Conservation (phyloP, 2,113 vertebrate species). For the Buteo buteo region DNA sequence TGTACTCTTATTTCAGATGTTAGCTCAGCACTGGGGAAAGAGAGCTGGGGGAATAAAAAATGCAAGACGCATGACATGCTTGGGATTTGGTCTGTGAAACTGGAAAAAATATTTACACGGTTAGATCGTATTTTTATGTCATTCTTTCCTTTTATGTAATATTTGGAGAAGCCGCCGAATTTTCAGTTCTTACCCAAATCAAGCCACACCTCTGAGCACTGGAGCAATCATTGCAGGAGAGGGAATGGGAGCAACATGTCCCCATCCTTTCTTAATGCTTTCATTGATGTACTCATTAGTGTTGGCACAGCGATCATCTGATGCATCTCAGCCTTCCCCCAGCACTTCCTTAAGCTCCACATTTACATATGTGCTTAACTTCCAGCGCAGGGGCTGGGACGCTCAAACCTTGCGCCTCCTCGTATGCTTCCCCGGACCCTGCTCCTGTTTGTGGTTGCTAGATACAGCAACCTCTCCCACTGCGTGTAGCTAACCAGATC, state of each 20-base stretch:
- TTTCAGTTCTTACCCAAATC: not conserved
- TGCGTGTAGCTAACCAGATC: not conserved
- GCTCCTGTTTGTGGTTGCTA: not conserved
- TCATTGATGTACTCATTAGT: not conserved
- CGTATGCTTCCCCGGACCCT: not conserved
- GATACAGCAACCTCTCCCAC: not conserved
- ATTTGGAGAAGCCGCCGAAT: constrained; percentile 36
- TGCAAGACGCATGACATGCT: not conserved
- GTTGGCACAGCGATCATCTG: not conserved
- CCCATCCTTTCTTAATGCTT: not conserved
- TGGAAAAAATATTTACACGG: constrained; percentile 51
- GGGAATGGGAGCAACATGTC: not conserved
- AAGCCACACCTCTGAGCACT: constrained; percentile 41
- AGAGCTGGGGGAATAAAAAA: constrained; percentile 27
- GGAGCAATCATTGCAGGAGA: not conserved
- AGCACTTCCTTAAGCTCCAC: not conserved
- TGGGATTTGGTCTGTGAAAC: constrained; percentile 46
- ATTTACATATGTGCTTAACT: not conserved
- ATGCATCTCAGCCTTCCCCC: not conserved
- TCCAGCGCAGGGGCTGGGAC: not conserved
- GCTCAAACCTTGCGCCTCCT: not conserved
- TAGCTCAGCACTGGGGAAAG: constrained; percentile 6
- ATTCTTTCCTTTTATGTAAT: constrained; percentile 62
- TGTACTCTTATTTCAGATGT: constrained; percentile 27
- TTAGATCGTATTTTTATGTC: constrained; percentile 24